phyloP scores from a whole-genome alignment of 92 coral and sea anemone genomes.

The Virgularia gustaviana region DNA sequence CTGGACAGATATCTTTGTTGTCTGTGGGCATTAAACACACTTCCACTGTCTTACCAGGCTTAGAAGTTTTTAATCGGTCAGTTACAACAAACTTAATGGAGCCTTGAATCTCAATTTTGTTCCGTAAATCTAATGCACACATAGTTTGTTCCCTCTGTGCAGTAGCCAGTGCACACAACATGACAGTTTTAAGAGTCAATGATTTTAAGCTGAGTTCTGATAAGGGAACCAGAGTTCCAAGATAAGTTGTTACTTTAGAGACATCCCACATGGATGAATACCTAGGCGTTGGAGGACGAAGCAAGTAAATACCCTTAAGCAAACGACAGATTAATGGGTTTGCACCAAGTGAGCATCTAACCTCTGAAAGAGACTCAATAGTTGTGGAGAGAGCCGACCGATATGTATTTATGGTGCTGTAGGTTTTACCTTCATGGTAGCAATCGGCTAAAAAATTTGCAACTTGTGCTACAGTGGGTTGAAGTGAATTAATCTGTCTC shows the following conservation, averaged over 20 bases:
- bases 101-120: background rate
- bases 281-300: constrained; percentile 21
- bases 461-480: constrained; percentile 28
- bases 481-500: constrained; percentile 35
- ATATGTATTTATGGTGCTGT: constrained; percentile 44
- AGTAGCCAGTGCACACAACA: constrained; percentile 23
- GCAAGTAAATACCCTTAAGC: constrained; percentile 5
- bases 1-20: too few species aligned
- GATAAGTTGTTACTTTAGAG: constrained; percentile 11
- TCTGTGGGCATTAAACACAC: too few species aligned
- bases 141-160: constrained; percentile 35
- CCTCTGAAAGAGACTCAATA: background rate
- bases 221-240: background rate
- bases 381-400: constrained; percentile 31
- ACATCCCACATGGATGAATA: constrained; percentile 33
- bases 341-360: constrained; percentile 14
- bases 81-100: constrained; percentile 8
- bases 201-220: background rate
- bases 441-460: constrained; percentile 28
- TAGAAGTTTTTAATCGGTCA: constrained; percentile 14
- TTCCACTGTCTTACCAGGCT: constrained; percentile 8
- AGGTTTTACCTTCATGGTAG: constrained; percentile 32
- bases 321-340: constrained; percentile 24
- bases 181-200: constrained; percentile 29
- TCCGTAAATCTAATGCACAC: constrained; percentile 6